phyloP scores from a whole-genome alignment of 2,113 vertebrate genomes.

The Rhinopomastus cyanomelas region DNA sequence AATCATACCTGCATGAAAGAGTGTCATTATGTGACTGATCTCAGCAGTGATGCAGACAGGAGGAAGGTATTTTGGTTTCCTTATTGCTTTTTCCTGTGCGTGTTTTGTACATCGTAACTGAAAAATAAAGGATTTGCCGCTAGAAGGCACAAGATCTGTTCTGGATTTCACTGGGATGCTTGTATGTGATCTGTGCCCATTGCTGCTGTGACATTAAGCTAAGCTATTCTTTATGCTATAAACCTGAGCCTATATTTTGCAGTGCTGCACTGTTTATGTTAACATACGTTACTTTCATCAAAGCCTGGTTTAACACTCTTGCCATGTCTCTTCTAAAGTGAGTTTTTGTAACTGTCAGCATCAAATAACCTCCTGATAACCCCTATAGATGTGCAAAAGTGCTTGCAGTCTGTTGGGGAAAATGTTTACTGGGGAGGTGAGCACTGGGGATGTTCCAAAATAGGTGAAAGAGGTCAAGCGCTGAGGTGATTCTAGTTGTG shows the following conservation, averaged over 20 bases:
- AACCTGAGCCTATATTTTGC: background rate
- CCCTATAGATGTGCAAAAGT: background rate
- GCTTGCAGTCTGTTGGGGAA: background rate
- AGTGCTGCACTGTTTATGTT: background rate
- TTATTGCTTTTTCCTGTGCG: background rate
- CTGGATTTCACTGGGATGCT: background rate
- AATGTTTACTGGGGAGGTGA: background rate
- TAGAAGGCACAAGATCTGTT: background rate
- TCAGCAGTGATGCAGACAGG: slow-evolving; percentile 1
- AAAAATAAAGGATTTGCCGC: background rate
- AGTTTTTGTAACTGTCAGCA: background rate
- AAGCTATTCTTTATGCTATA: background rate
- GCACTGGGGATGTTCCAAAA: background rate
- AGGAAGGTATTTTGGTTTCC: slow-evolving; percentile 66
- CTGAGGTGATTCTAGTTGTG: background rate
- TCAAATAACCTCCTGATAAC: background rate
- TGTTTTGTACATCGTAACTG: background rate
- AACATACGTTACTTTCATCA: background rate
- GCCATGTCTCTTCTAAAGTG: background rate
- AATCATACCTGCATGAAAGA: slow-evolving; percentile 84
- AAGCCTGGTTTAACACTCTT: background rate
- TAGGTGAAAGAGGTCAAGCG: background rate
- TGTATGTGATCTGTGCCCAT: background rate
- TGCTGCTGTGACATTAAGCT: background rate
- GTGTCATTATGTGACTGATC: slow-evolving; percentile 78